A percentile compares a stretch with the other conserved stretches of the same genome.
phyloP scores from a whole-genome alignment of 2,113 vertebrate genomes.

The Tyto alba region DNA sequence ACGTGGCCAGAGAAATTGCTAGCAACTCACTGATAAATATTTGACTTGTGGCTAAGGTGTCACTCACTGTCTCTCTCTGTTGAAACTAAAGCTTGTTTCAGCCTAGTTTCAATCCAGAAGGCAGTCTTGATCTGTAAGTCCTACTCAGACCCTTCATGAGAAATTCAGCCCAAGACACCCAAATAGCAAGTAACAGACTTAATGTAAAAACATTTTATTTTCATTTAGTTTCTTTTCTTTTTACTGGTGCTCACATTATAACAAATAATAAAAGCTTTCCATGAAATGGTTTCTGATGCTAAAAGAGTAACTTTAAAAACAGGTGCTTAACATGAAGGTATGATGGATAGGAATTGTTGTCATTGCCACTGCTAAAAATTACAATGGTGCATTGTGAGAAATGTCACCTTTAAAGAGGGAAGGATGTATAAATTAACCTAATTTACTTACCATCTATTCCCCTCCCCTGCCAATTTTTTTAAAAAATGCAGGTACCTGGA shows the following conservation, averaged over 20 bases:
- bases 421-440: neutral
- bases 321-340: neutral
- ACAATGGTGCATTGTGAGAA: neutral
- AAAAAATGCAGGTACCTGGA: constrained; percentile 84
- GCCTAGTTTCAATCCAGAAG: neutral
- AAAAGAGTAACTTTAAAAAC: neutral
- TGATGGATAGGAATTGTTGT: neutral
- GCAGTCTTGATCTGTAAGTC: neutral
- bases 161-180: neutral
- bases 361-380: neutral
- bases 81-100: neutral
- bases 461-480: neutral
- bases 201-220: neutral
- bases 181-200: neutral
- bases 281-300: neutral
- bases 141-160: neutral
- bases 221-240: neutral
- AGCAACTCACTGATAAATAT: neutral
- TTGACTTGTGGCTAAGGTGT: neutral
- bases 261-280: neutral
- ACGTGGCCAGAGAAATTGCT: neutral
- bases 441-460: neutral
- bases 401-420: neutral
- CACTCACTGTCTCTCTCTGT: neutral
- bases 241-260: neutral